Conservation (phyloP, 1,140 invertebrate genomes). For the Drosophila lowei region DNA sequence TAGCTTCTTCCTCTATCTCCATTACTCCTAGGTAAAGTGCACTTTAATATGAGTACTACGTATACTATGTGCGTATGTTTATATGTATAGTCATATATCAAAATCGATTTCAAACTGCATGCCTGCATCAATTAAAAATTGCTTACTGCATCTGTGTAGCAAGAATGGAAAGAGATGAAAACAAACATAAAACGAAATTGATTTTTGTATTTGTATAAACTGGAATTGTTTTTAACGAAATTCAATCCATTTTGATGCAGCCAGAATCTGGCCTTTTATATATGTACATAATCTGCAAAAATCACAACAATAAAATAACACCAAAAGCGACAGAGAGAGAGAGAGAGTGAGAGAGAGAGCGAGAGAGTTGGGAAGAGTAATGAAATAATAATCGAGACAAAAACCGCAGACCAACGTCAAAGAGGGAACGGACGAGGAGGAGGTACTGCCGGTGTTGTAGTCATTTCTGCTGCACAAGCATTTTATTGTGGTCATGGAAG, state of each 20-base stretch:
- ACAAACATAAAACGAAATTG: constrained; percentile 40
- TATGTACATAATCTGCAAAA: constrained; percentile 32
- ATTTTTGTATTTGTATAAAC: constrained; percentile 48
- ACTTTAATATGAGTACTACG: not conserved
- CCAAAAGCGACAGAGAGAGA: constrained; percentile 2
- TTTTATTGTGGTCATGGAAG: constrained; percentile 41
- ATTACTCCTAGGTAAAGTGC: no score
- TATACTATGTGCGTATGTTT: no score
- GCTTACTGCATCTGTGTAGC: constrained; percentile 26
- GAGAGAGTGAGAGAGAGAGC: not conserved
- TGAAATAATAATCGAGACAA: constrained; percentile 19
- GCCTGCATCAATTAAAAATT: constrained; percentile 33
- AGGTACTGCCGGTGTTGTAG: constrained; percentile 11
- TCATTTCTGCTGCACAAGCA: constrained; percentile 28
- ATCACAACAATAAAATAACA: constrained; percentile 25
- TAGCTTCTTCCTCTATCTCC: no score
- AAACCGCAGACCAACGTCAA: constrained; percentile 20
- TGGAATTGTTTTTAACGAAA: constrained; percentile 31
- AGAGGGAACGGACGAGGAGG: not conserved
- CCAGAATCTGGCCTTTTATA: constrained; percentile 22
- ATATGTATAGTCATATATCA: no score
- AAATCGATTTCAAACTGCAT: not conserved
- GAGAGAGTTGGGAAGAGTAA: no score
- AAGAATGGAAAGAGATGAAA: constrained; percentile 4
- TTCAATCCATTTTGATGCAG: constrained; percentile 16